phyloP scores from a whole-genome alignment of 2,888 invertebrate genomes.

The Ophion obscuratus region DNA sequence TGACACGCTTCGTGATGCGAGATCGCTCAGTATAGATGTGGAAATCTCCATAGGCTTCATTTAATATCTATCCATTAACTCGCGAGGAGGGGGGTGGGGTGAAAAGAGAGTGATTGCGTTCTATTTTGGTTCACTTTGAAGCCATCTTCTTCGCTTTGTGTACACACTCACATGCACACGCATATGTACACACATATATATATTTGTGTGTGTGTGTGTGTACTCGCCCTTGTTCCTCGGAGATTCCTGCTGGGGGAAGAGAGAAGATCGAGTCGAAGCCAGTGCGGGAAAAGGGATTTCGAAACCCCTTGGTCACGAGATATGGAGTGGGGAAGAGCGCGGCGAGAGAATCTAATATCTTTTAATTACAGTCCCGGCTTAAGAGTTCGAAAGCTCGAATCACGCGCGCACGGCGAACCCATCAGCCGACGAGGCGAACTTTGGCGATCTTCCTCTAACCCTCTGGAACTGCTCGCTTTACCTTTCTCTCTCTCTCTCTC shows the following conservation, averaged over 20 bases:
- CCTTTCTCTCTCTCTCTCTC: no score
- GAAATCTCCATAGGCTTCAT: background rate
- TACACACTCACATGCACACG: no score
- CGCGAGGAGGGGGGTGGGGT: background rate
- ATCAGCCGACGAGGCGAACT: conserved; percentile 19
- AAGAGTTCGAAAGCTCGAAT: conserved; percentile 68
- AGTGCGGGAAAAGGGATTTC: conserved; percentile 50
- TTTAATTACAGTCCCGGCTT: conserved; percentile 65
- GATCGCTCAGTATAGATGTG: no score
- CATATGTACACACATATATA: no score
- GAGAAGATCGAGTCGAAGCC: conserved; percentile 40
- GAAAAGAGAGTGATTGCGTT: background rate
- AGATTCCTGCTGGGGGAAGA: conserved; percentile 19
- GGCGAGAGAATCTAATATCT: conserved; percentile 66
- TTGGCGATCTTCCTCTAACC: conserved; percentile 21
- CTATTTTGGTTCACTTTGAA: conserved; percentile 9
- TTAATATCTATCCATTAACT: conserved; percentile 9
- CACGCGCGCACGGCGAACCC: conserved; percentile 44
- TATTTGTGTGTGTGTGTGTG: no score
- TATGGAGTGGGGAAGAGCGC: conserved; percentile 21
- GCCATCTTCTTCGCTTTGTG: background rate
- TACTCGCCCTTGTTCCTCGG: conserved; percentile 20
- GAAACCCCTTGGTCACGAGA: conserved; percentile 40
- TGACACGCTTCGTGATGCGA: no score
- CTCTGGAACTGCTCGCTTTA: no score